phyloP scores from a whole-genome alignment of 2,797 vertebrate species.

The Heterohyrax brucei region DNA sequence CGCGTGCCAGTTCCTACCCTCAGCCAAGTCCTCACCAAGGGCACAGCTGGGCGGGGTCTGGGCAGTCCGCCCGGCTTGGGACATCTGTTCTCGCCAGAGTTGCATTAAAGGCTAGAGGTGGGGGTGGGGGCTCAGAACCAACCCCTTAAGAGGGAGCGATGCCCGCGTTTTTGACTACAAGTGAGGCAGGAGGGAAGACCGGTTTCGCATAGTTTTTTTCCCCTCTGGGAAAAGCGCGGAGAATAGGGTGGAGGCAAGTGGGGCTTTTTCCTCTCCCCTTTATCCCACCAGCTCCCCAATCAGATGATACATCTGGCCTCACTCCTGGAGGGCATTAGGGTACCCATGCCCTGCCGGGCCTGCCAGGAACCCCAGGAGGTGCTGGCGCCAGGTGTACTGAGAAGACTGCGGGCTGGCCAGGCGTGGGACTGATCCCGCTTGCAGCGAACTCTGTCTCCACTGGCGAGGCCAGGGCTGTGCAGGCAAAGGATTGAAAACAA shows the following conservation, averaged over 20 bases:
- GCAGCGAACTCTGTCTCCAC: constrained; percentile 74
- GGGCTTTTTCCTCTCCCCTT: background rate
- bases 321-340: background rate
- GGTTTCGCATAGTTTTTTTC: background rate
- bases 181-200: background rate
- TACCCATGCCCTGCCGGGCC: background rate
- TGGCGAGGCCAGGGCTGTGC: background rate
- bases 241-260: constrained; percentile 6
- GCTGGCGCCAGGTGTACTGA: background rate
- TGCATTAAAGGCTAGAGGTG: constrained; percentile 90
- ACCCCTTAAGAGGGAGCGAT: background rate
- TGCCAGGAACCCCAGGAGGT: constrained; percentile 28
- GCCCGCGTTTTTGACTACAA: constrained; percentile 37
- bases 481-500: constrained; percentile 61
- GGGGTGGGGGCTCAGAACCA: constrained; percentile 62
- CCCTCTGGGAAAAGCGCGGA: constrained; percentile 61
- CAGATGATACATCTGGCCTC: background rate
- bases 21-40: constrained; percentile 92
- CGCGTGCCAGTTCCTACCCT: constrained; percentile 90
- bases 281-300: background rate
- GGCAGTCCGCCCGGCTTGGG: constrained; percentile 96
- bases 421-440: constrained; percentile 76
- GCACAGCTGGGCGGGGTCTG: constrained; percentile 95
- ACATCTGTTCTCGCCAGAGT: constrained; percentile 97
- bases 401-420: constrained; percentile 16